Percentiles rank a stretch among this genome's conserved stretches.
Evolutionary conservation across 1,140 invertebrate genomes (phyloP).

Genomic region (Medauroidea extradentata): DNA sequence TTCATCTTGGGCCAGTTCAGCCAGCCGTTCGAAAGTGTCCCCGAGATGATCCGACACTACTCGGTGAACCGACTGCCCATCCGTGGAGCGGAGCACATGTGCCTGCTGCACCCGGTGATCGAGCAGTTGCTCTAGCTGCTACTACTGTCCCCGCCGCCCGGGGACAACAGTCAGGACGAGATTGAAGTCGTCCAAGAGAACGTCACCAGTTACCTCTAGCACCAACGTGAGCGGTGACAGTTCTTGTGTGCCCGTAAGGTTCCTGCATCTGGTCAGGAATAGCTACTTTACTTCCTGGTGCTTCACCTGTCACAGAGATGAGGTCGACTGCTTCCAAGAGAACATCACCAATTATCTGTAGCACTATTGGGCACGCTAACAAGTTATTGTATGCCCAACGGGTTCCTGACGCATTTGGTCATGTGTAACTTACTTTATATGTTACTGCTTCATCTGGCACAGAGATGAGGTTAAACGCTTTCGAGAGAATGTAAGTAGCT

Average conservation of each 20-base stretch:
- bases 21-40: constrained; percentile 83
- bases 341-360: too few species aligned
- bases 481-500: too few species aligned
- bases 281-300: constrained; percentile 58
- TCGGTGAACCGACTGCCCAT: constrained; percentile 88
- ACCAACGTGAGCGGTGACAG: too few species aligned
- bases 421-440: constrained; percentile 72
- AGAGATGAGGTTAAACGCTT: too few species aligned
- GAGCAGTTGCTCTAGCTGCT: constrained; percentile 67
- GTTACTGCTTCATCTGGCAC: not conserved
- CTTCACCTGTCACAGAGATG: too few species aligned
- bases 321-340: too few species aligned
- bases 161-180: too few species aligned
- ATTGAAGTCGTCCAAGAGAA: too few species aligned
- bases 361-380: too few species aligned
- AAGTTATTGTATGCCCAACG: constrained; percentile 97
- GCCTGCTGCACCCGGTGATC: constrained; percentile 81
- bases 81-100: constrained; percentile 92
- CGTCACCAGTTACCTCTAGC: too few species aligned
- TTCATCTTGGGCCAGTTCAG: constrained; percentile 89
- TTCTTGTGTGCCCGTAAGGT: constrained; percentile 94
- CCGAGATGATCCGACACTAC: constrained; percentile 90
- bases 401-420: constrained; percentile 81
- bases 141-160: not conserved
- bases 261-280: constrained; percentile 81